phyloP scores from a whole-genome alignment of 2,113 vertebrate genomes.

The Cercocebus atys region DNA sequence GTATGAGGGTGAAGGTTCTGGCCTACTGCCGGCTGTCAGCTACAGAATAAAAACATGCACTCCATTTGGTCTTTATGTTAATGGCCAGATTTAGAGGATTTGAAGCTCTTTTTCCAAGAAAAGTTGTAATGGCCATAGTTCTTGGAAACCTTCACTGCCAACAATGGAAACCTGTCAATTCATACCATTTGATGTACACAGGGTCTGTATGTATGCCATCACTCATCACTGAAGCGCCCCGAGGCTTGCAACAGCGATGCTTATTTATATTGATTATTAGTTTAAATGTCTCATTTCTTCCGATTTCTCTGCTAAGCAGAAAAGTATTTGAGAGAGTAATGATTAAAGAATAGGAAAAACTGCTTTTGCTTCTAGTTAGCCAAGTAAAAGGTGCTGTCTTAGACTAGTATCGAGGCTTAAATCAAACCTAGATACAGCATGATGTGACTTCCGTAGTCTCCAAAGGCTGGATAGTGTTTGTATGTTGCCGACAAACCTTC shows the following conservation, averaged over 20 bases:
- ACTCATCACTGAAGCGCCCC: rapidly evolving
- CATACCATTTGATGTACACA: rapidly evolving
- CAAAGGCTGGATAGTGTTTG: neutral
- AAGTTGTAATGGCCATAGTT: rapidly evolving
- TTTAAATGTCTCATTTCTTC: neutral
- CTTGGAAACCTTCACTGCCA: neutral
- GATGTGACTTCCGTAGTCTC: neutral
- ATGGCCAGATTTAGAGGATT: neutral
- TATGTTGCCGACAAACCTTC: neutral
- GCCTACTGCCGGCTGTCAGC: rapidly evolving
- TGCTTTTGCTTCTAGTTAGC: neutral
- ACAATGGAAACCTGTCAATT: rapidly evolving
- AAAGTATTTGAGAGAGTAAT: neutral
- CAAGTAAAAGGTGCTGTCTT: neutral
- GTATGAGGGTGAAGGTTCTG: no score
- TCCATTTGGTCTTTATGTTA: neutral
- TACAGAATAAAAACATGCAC: no score
- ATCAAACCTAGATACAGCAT: neutral
- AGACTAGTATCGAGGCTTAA: neutral
- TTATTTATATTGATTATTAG: neutral
- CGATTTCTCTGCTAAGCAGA: neutral
- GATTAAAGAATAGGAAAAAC: neutral
- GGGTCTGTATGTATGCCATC: rapidly evolving
- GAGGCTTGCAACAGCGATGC: neutral
- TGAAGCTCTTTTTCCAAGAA: neutral